phyloP scores from a whole-genome alignment of 2,888 invertebrate species.

The Drosophila parthenogenetica region DNA sequence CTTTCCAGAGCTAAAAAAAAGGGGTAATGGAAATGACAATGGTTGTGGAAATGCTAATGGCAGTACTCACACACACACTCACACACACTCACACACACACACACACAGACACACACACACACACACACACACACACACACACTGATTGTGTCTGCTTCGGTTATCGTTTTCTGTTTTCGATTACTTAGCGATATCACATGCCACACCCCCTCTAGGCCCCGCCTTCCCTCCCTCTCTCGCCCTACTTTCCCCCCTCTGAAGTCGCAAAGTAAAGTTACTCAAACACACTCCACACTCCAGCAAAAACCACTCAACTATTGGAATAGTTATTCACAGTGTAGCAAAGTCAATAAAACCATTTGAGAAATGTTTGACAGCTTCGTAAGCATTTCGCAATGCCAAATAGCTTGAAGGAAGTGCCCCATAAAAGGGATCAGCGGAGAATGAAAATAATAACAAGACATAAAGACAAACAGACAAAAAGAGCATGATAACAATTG shows the following conservation, averaged over 20 bases:
- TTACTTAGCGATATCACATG: constrained; percentile 49
- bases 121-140: constrained; percentile 6
- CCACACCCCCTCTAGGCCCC: not conserved
- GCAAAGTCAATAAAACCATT: constrained; percentile 39
- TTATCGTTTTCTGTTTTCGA: constrained; percentile 53
- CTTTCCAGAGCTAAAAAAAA: constrained; percentile 30
- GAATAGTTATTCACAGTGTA: constrained; percentile 37
- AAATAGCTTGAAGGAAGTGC: constrained; percentile 12
- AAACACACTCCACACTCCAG: constrained; percentile 26
- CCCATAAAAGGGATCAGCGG: constrained; percentile 18
- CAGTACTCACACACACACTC: constrained; percentile 10
- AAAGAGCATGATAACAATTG: not conserved
- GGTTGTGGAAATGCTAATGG: constrained; percentile 69
- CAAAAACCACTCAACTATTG: constrained; percentile 32
- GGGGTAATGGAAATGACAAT: constrained; percentile 62
- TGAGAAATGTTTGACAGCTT: constrained; percentile 36
- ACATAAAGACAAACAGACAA: constrained; percentile 1
- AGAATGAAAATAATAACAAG: constrained; percentile 9
- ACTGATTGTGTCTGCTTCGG: constrained; percentile 29
- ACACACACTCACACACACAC: constrained; percentile 10
- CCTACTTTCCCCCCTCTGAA: not conserved
- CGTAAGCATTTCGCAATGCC: constrained; percentile 15
- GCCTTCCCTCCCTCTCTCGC: not conserved
- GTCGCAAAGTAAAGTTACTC: constrained; percentile 2
- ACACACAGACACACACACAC: not conserved